Percentiles rank a stretch among this genome's conserved stretches.
These are phyloP conservation scores for Dreissena rostriformis DNA, from an alignment of 1,140 invertebrate genomes.

Conservation along the genomic window DNA sequence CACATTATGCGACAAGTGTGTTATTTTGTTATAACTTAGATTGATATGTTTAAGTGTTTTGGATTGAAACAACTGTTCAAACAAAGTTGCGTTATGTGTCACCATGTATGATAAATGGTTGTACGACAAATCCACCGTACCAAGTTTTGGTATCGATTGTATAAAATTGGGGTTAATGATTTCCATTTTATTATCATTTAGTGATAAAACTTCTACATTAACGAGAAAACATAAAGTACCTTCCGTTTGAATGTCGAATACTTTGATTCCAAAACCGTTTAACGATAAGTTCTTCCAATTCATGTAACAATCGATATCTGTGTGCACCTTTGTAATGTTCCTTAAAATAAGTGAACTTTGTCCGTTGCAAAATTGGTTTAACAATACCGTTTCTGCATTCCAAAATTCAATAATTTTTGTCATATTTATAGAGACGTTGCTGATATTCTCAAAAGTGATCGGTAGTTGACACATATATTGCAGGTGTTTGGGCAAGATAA, in stretches of 20 bases:
- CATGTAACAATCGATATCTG: not conserved
- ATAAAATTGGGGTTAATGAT: constrained; percentile 8
- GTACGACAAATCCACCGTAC: not conserved
- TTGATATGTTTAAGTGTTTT: constrained; percentile 2
- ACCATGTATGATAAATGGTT: not conserved
- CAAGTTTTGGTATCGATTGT: not conserved
- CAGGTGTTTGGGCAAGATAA: not conserved
- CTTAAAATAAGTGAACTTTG: not conserved
- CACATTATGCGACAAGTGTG: not conserved
- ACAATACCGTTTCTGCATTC: no score
- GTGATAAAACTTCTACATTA: no score
- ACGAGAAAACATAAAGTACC: not conserved
- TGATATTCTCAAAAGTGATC: no score
- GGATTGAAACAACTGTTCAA: constrained; percentile 1
- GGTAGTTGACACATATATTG: no score
- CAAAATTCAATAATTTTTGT: no score
- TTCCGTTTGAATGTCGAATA: not conserved
- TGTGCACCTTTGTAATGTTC: not conserved
- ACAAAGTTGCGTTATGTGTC: not conserved
- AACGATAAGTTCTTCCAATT: not conserved
- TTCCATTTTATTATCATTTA: constrained; percentile 13
- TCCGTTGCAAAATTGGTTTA: not conserved
- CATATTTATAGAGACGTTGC: no score
- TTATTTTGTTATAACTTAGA: not conserved
- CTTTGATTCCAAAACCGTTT: not conserved